Base-by-base conservation (phyloP, 2,797 vertebrate genomes). In the Vultur gryphus region DNA sequence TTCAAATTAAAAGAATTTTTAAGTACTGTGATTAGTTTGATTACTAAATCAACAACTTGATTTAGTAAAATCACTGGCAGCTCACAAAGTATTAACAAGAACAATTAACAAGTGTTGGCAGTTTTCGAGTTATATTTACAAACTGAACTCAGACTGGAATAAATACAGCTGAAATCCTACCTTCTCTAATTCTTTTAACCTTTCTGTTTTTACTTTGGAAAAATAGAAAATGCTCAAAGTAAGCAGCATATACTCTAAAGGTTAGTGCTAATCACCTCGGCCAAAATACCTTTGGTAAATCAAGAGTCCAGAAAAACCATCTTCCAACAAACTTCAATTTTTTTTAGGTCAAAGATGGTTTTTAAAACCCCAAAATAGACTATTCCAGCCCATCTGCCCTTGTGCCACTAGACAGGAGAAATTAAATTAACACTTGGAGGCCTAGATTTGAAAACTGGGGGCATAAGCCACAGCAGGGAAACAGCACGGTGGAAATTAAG, bases 321-420 rank as follows among this genome's bases (percentile, higher is more conserved):
- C 88, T 91, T 82, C 85, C 62, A 84, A 48, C 37, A 65, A 37
- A 39, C 48, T 20, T 26, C 65, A 28, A 1, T 54, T 67, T 28
- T 94, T 93, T 57, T 87, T 88, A 88, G 86, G 92, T 94, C 94
- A 95, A 87, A 95, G 87, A 92, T 83, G 85, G 65, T 92, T 84
- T 96, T 97, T 84, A 93, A 96, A 78, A 25, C 75, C 87, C 89
- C 78, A 59, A 86, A 97, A 57, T 14, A 89, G 84, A 35, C 81
- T 39, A 46, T 81, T 77, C 79, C 91, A 95, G 70, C 83, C 90
- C 87, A 54, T 82, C 72, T 57, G 71, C 71, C 95, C 95, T 96
- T 75, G 93, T 96, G 95, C 89, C 58, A 57, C 15, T 0, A 28
- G 29, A 17, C 26, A 77, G 31, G 39, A 80, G 59, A 82, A 82